A percentile compares a stretch with the other conserved stretches of the same genome.
These are phyloP conservation scores for Chionoecetes opilio DNA, from an alignment of 1,140 invertebrate genomes.

Conservation along the genomic window DNA sequence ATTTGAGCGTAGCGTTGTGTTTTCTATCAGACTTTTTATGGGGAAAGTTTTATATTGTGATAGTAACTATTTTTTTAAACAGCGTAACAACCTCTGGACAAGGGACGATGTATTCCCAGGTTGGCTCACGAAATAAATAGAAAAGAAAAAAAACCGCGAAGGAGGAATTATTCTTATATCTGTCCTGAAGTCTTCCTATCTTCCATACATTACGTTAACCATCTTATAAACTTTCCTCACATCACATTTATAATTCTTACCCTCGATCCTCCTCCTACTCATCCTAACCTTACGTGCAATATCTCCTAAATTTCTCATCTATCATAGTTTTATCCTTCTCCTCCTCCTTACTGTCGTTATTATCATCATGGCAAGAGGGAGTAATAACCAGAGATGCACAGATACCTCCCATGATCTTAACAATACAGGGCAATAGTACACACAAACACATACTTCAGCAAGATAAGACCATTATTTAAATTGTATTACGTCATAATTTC, in stretches of 20 bases:
- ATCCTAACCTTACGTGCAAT: background rate
- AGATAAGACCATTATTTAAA: slow-evolving; percentile 6
- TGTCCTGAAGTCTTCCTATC: too few species aligned
- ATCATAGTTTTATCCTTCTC: background rate
- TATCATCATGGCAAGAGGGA: background rate
- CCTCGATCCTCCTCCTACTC: background rate
- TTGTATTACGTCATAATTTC: background rate
- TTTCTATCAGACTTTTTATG: background rate
- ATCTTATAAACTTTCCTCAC: background rate
- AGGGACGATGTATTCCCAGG: background rate
- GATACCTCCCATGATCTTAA: background rate
- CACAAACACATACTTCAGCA: background rate
- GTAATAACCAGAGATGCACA: background rate
- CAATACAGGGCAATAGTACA: background rate
- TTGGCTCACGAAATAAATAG: background rate
- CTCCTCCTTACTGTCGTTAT: background rate
- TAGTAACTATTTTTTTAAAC: slow-evolving; percentile 9
- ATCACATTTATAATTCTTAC: background rate
- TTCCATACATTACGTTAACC: background rate
- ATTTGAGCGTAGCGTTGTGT: background rate
- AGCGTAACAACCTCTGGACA: background rate
- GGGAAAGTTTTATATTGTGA: background rate
- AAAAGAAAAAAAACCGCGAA: background rate
- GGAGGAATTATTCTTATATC: too few species aligned
- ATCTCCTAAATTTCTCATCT: background rate